These are phyloP conservation scores for Uromys caudimaculatus DNA, from an alignment of 2,797 vertebrate species.

Conservation along the genomic window DNA sequence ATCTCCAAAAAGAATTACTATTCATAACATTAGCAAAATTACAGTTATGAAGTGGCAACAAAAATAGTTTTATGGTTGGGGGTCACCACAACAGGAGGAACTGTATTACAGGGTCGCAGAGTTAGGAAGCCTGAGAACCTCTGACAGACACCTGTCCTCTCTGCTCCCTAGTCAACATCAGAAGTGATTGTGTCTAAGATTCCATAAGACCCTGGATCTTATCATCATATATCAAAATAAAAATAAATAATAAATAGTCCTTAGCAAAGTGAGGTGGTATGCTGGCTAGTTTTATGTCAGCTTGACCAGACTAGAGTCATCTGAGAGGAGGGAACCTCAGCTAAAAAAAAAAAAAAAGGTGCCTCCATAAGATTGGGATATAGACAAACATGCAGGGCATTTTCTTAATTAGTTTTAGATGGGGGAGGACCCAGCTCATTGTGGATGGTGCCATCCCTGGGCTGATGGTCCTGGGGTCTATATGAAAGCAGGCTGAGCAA, in stretches of 20 bases:
- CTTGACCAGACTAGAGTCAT: neutral
- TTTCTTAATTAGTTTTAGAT: neutral
- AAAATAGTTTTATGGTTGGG: neutral
- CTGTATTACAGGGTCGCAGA: neutral
- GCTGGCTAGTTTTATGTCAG: neutral
- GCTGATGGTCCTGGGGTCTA: neutral
- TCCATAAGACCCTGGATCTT: neutral
- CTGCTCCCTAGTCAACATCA: neutral
- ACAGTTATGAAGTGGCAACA: neutral
- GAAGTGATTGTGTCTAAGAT: neutral
- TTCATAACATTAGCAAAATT: neutral
- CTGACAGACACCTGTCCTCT: neutral
- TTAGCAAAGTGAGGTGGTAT: neutral
- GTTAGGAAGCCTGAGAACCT: neutral
- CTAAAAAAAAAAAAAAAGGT: neutral
- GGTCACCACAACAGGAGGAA: neutral
- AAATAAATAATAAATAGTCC: neutral
- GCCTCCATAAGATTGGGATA: neutral
- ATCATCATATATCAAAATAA: neutral
- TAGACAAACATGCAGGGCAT: neutral
- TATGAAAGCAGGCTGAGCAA: neutral
- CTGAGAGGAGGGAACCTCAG: neutral
- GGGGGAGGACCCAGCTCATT: neutral
- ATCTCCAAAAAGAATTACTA: neutral
- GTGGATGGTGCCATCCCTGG: neutral